A percentile compares a stretch with the other conserved stretches of the same genome.
These are phyloP conservation scores for Drosophila diplacantha DNA, from an alignment of 2,888 invertebrate species.

Conservation along the genomic window DNA sequence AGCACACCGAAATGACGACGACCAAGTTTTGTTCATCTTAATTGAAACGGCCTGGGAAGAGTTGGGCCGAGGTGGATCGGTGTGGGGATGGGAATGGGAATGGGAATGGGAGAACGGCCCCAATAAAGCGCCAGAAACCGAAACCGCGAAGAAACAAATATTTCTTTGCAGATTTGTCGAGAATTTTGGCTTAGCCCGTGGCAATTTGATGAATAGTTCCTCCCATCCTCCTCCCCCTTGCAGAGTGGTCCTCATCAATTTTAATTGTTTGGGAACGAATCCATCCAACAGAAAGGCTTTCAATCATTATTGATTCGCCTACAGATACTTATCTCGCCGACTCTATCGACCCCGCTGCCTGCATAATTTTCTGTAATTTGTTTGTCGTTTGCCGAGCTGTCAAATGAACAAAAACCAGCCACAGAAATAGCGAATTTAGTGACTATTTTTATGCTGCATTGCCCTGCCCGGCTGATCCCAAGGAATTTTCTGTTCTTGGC, in stretches of 20 bases:
- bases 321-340: constrained; percentile 12
- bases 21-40: constrained; percentile 48
- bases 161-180: constrained; percentile 40
- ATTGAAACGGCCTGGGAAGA: constrained; percentile 50
- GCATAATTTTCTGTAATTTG: constrained; percentile 48
- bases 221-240: constrained; percentile 12
- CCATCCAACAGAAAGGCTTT: constrained; percentile 33
- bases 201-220: constrained; percentile 41
- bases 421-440: constrained; percentile 49
- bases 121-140: constrained; percentile 21
- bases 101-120: constrained; percentile 10
- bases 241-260: constrained; percentile 48
- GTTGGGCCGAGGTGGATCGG: constrained; percentile 6
- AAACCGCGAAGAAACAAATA: constrained; percentile 19
- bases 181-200: constrained; percentile 35
- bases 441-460: constrained; percentile 57
- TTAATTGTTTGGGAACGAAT: constrained; percentile 47
- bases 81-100: background rate
- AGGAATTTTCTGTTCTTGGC: constrained; percentile 58
- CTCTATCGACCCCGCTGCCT: constrained; percentile 27
- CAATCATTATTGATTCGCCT: constrained; percentile 51
- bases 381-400: constrained; percentile 49
- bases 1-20: constrained; percentile 51
- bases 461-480: constrained; percentile 53
- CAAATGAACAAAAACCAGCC: constrained; percentile 46